These are phyloP conservation scores for Microchirus variegatus DNA, from an alignment of 2,797 vertebrate species.

Conservation along the genomic window DNA sequence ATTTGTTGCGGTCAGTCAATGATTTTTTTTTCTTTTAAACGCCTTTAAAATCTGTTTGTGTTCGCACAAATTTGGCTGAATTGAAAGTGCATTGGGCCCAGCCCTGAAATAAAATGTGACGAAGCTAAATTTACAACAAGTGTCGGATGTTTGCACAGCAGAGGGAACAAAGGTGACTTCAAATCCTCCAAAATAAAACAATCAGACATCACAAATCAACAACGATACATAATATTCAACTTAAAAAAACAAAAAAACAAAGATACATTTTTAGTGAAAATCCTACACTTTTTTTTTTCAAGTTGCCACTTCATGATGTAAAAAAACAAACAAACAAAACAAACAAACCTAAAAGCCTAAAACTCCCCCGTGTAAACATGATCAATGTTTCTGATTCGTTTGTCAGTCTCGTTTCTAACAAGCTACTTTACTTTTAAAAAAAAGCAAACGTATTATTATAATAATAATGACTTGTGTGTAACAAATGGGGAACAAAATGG, in stretches of 20 bases:
- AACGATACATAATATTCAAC: too few relatives aligned
- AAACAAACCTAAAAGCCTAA: conserved; percentile 12
- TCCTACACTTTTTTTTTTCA: conserved; percentile 49
- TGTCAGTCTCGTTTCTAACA: conserved; percentile 31
- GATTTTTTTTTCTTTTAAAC: too few relatives aligned
- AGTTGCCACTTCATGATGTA: conserved; percentile 50
- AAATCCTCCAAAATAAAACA: conserved; percentile 41
- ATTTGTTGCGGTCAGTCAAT: conserved; percentile 21
- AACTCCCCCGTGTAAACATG: conserved; percentile 37
- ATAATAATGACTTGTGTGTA: conserved; percentile 13
- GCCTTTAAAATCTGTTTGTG: conserved; percentile 8
- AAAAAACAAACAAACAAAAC: conserved; percentile 17
- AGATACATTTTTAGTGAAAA: conserved; percentile 42
- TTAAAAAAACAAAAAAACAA: conserved; percentile 15
- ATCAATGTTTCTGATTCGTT: conserved; percentile 26
- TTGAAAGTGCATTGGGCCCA: conserved; percentile 74
- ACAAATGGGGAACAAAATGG: conserved; percentile 21
- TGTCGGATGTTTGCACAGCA: conserved; percentile 49
- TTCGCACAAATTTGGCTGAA: conserved; percentile 50
- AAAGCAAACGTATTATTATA: conserved; percentile 15
- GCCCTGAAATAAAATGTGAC: conserved; percentile 65
- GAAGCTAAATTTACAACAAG: conserved; percentile 79
- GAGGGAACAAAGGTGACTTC: conserved; percentile 37
- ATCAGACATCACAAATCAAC: conserved; percentile 13
- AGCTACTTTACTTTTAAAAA: conserved; percentile 7